Conservation (phyloP, 1,140 invertebrate species). For the Orius insidiosus region DNA sequence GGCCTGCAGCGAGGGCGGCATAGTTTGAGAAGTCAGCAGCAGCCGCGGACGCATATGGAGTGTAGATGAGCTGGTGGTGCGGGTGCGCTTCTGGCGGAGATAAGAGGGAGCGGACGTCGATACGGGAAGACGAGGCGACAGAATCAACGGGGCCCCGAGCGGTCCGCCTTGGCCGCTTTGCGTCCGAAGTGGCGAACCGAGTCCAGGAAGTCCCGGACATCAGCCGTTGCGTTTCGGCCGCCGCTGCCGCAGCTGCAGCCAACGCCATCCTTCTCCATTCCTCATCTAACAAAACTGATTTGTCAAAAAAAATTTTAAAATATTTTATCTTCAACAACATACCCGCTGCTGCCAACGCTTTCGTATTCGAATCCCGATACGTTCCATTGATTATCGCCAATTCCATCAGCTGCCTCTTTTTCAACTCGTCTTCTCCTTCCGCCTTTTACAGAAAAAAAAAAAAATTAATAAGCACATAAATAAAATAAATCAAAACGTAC, state of each 20-base stretch:
- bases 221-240: conserved; percentile 56
- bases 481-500: conserved; percentile 41
- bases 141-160: conserved; percentile 66
- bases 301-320: conserved; percentile 3
- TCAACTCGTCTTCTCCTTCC: conserved; percentile 98
- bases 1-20: conserved; percentile 53
- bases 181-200: conserved; percentile 44
- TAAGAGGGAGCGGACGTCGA: conserved; percentile 53
- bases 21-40: conserved; percentile 64
- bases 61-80: conserved; percentile 53
- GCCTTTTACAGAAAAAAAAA: conserved; percentile 47
- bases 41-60: conserved; percentile 43
- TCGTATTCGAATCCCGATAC: conserved; percentile 86
- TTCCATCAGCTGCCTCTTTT: conserved; percentile 99
- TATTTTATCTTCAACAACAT: conserved; percentile 18
- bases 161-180: conserved; percentile 42
- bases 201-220: conserved; percentile 39
- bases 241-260: conserved; percentile 35
- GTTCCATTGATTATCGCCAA: conserved; percentile 99
- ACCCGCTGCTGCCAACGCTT: conserved; percentile 56
- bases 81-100: conserved; percentile 39
- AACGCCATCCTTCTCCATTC: conserved; percentile 63
- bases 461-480: no score
- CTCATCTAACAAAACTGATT: conserved; percentile 29
- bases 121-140: conserved; percentile 68